A percentile compares a stretch with the other conserved stretches of the same genome.
Conservation (phyloP, 2,113 vertebrate genomes). For the Ramphastos sulfuratus region DNA sequence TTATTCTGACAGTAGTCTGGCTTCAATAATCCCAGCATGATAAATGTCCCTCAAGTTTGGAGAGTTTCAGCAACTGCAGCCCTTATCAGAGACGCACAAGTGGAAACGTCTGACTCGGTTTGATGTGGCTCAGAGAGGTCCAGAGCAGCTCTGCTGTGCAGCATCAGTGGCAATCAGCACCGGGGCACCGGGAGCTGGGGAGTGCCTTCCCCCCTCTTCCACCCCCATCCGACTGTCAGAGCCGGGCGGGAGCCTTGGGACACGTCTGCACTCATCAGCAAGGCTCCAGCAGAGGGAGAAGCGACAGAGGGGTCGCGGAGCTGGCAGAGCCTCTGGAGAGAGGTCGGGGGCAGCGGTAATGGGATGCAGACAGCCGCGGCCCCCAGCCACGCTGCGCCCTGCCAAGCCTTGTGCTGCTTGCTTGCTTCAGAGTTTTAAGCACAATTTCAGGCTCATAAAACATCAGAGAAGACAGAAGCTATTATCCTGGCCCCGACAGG, state of each 20-base stretch:
- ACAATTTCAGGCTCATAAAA: constrained; percentile 28
- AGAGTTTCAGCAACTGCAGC: constrained; percentile 40
- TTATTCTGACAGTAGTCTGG: constrained; percentile 61
- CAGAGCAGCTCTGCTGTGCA: not conserved
- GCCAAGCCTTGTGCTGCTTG: constrained; percentile 23
- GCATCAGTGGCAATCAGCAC: not conserved
- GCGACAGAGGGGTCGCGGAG: constrained; percentile 1
- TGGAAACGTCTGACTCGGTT: not conserved
- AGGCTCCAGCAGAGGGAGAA: not conserved
- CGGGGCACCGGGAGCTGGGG: not conserved
- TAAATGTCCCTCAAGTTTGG: constrained; percentile 42
- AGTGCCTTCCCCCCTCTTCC: not conserved
- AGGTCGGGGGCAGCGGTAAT: constrained; percentile 50
- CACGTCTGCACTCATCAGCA: not conserved
- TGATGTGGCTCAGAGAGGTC: constrained; percentile 12
- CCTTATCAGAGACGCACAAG: not conserved
- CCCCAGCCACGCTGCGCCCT: not conserved
- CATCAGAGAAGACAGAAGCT: constrained; percentile 19
- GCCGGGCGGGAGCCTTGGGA: not conserved
- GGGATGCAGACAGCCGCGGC: constrained; percentile 29
- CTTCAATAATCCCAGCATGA: constrained; percentile 36
- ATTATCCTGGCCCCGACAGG: not conserved
- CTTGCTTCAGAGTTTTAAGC: not conserved
- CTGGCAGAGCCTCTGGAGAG: not conserved
- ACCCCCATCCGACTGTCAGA: not conserved